Percentiles rank a stretch among this genome's conserved stretches.
Conservation (phyloP, 2,113 vertebrate genomes). For the Melanerpes aurifrons region DNA sequence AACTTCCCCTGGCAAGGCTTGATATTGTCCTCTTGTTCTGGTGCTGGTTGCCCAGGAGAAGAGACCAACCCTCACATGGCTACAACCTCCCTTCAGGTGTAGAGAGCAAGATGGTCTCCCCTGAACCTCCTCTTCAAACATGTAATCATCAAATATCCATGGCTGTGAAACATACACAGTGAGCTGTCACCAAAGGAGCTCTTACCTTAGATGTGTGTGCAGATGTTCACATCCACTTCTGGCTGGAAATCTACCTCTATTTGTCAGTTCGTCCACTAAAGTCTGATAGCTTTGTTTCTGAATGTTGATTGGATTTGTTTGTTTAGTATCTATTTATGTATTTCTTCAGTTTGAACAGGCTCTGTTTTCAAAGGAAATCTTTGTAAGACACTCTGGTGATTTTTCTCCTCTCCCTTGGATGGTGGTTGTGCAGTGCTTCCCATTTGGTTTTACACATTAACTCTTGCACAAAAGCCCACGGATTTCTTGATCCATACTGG, state of each 20-base stretch:
- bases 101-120: too few species aligned
- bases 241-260: neutral
- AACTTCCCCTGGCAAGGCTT: too few species aligned
- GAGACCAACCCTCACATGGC: too few species aligned
- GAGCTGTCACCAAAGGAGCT: neutral
- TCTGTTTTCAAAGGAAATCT: neutral
- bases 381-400: neutral
- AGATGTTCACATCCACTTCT: rapidly evolving
- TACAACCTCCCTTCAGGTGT: too few species aligned
- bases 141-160: rapidly evolving
- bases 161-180: rapidly evolving
- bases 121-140: neutral
- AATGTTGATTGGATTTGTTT: too few species aligned
- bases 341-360: neutral
- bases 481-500: neutral
- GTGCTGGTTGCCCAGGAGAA: too few species aligned
- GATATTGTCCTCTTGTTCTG: too few species aligned
- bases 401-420: neutral
- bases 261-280: neutral
- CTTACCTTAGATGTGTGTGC: neutral
- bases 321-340: too few species aligned
- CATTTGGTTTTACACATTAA: neutral
- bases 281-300: neutral
- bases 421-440: neutral
- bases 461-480: neutral